Evolutionary conservation across 2,113 vertebrate species (phyloP).

Genomic region (Bubalus kerabau): DNA sequence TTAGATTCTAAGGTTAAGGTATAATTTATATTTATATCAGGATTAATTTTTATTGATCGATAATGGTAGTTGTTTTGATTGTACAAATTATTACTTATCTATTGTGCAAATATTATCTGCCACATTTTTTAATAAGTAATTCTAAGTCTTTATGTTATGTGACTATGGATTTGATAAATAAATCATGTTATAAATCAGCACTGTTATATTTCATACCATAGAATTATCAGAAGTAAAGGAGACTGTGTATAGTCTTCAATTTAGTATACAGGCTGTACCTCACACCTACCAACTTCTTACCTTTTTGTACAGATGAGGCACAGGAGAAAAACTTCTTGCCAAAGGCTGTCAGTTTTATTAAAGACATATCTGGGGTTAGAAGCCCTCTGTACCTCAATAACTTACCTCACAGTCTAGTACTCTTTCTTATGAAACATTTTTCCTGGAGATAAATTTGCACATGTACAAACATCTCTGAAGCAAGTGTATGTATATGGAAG

Average conservation of each 20-base stretch:
- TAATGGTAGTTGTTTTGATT: neutral
- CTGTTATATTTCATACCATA: neutral
- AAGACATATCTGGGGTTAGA: neutral
- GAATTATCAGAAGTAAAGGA: neutral
- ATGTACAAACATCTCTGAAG: neutral
- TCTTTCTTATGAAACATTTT: neutral
- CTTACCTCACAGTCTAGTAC: neutral
- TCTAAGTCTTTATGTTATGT: neutral
- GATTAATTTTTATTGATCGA: neutral
- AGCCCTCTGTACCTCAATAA: fast-evolving
- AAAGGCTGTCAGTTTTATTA: neutral
- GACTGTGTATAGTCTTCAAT: neutral
- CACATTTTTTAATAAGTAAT: neutral
- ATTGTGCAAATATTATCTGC: neutral
- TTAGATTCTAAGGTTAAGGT: neutral
- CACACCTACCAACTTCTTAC: neutral
- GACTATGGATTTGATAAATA: neutral
- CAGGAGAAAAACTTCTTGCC: neutral
- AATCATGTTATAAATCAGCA: neutral
- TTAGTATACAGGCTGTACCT: neutral
- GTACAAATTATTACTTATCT: neutral
- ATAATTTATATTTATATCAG: neutral
- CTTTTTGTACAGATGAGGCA: neutral
- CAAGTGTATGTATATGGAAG: neutral
- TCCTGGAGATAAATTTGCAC: neutral